Evolutionary conservation across 1,140 invertebrate genomes (phyloP).

Genomic region (Rhyzopertha dominica): DNA sequence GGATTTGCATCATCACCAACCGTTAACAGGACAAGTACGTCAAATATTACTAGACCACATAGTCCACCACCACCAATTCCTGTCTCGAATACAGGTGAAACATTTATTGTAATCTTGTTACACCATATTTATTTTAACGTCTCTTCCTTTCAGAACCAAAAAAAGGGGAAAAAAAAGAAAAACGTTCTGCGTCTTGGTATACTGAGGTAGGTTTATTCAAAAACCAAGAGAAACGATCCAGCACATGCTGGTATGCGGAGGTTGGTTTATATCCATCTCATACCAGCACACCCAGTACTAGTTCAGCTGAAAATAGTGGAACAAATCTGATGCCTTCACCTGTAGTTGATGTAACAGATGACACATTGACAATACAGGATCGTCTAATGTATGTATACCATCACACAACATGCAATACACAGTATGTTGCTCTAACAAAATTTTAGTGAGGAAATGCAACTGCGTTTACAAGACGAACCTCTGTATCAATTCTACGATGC

Average conservation of each 20-base stretch:
- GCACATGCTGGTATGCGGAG: constrained; percentile 57
- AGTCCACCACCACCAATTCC: constrained; percentile 40
- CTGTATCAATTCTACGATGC: constrained; percentile 88
- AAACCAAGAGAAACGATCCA: constrained; percentile 28
- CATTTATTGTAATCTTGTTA: no score
- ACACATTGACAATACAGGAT: no score
- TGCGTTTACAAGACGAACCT: constrained; percentile 63
- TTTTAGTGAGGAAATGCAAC: constrained; percentile 34
- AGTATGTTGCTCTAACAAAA: background rate
- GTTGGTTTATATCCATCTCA: constrained; percentile 56
- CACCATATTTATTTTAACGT: no score
- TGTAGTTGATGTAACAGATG: no score
- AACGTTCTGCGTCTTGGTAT: constrained; percentile 48
- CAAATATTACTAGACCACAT: constrained; percentile 33
- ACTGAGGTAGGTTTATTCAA: constrained; percentile 52
- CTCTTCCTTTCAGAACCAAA: no score
- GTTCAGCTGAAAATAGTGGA: constrained; percentile 39
- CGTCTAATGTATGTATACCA: no score
- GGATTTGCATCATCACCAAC: constrained; percentile 22
- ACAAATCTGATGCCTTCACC: constrained; percentile 26
- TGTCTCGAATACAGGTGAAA: no score
- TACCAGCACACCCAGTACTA: constrained; percentile 44
- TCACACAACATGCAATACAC: background rate
- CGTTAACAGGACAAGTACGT: constrained; percentile 18
- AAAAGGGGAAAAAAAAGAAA: constrained; percentile 8